phyloP scores from a whole-genome alignment of 2,113 vertebrate genomes.

The Elephantulus edwardii region DNA sequence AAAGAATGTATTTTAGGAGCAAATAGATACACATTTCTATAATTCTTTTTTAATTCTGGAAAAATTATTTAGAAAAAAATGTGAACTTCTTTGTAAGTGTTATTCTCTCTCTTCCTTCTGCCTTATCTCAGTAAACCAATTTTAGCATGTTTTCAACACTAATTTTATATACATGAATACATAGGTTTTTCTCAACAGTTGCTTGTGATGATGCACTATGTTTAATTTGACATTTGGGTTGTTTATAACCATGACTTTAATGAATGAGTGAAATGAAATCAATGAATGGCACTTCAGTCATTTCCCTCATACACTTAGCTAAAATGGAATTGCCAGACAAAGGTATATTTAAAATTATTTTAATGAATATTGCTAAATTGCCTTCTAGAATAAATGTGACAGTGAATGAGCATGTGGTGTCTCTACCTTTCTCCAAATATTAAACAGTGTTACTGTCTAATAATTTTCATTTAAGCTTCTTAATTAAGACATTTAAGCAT shows the following conservation, averaged over 20 bases:
- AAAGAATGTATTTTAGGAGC: conserved; percentile 19
- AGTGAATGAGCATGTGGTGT: neutral
- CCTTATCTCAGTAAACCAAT: neutral
- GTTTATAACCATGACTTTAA: conserved; percentile 16
- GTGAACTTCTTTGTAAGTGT: neutral
- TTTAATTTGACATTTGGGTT: neutral
- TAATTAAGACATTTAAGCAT: conserved; percentile 40
- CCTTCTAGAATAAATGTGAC: neutral
- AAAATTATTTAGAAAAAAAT: conserved; percentile 41
- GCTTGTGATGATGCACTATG: neutral
- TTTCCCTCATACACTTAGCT: conserved; percentile 36
- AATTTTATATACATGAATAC: neutral
- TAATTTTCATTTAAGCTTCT: conserved; percentile 22
- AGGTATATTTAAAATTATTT: conserved; percentile 31
- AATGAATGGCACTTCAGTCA: neutral
- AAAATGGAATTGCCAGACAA: neutral
- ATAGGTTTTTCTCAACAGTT: neutral
- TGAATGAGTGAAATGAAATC: no score
- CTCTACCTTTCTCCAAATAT: neutral
- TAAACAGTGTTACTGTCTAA: neutral
- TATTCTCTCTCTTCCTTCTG: neutral
- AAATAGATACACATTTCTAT: neutral
- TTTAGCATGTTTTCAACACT: neutral
- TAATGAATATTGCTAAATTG: conserved; percentile 1
- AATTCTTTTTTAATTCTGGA: neutral